Evolutionary conservation across 2,113 vertebrate species (phyloP).

Genomic region (Tichodroma muraria): DNA sequence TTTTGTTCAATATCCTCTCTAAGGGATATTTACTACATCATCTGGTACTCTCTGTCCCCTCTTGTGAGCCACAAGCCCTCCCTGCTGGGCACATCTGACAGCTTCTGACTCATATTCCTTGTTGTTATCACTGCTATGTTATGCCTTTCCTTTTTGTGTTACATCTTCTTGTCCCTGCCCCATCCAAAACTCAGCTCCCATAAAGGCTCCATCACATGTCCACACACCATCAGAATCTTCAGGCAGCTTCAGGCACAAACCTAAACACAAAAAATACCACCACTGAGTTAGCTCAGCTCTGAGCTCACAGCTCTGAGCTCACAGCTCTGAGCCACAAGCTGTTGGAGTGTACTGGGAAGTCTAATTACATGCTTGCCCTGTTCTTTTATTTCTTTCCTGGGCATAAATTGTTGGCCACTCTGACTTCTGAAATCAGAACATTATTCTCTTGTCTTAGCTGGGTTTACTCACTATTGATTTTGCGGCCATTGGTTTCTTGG

Average conservation of each 20-base stretch:
- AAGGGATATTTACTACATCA: background rate
- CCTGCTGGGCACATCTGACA: background rate
- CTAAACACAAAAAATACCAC: background rate
- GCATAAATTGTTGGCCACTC: background rate
- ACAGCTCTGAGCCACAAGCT: slow-evolving; percentile 20
- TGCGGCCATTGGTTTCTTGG: background rate
- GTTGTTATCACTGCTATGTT: background rate
- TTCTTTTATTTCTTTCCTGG: background rate
- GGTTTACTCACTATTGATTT: slow-evolving; percentile 15
- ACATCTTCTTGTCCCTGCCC: background rate
- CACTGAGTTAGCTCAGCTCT: background rate
- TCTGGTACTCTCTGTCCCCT: background rate
- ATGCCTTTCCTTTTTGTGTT: background rate
- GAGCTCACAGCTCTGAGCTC: no score
- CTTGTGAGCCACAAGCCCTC: background rate
- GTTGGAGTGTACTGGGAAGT: background rate
- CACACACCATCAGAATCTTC: background rate
- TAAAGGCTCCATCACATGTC: background rate
- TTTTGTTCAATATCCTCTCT: background rate
- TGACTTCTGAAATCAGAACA: background rate
- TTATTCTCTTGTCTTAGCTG: background rate
- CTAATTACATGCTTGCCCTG: slow-evolving; percentile 26
- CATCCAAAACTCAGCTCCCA: background rate
- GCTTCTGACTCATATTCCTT: slow-evolving; percentile 4
- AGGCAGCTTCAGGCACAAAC: background rate